Evolutionary conservation across 1,140 invertebrate species (phyloP).

Genomic region (Neoseiulus cucumeris): DNA sequence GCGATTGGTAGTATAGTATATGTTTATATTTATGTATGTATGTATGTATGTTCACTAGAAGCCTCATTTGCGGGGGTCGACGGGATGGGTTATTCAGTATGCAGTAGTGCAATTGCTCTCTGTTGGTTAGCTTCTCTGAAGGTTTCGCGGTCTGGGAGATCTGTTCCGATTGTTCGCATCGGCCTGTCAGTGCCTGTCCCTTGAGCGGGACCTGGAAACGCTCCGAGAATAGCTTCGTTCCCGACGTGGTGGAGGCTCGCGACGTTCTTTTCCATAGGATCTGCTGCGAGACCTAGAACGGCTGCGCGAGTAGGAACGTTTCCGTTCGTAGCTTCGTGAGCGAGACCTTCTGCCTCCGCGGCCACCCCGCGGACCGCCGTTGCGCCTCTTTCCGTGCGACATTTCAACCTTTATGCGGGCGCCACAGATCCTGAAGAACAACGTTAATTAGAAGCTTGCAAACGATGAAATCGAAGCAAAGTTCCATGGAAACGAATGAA

Average conservation of each 20-base stretch:
- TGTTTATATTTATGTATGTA: too few species aligned
- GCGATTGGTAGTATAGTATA: too few species aligned
- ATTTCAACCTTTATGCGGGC: constrained; percentile 63
- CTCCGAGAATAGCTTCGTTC: background rate
- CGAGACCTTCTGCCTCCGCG: background rate
- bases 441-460: background rate
- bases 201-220: background rate
- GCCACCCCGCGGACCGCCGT: constrained; percentile 38
- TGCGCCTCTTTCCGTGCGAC: constrained; percentile 58
- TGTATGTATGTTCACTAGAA: too few species aligned
- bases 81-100: too few species aligned
- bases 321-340: background rate
- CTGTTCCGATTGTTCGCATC: background rate
- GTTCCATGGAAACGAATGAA: background rate
- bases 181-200: background rate
- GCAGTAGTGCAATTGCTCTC: too few species aligned
- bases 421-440: constrained; percentile 42
- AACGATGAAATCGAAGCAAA: background rate
- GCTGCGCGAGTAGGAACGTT: background rate
- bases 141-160: too few species aligned
- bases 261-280: background rate
- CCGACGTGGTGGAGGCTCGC: background rate
- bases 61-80: too few species aligned
- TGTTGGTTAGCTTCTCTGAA: too few species aligned
- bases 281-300: constrained; percentile 2